Evolutionary conservation across 2,888 invertebrate species (phyloP).

Genomic region (Malacosoma neustria): DNA sequence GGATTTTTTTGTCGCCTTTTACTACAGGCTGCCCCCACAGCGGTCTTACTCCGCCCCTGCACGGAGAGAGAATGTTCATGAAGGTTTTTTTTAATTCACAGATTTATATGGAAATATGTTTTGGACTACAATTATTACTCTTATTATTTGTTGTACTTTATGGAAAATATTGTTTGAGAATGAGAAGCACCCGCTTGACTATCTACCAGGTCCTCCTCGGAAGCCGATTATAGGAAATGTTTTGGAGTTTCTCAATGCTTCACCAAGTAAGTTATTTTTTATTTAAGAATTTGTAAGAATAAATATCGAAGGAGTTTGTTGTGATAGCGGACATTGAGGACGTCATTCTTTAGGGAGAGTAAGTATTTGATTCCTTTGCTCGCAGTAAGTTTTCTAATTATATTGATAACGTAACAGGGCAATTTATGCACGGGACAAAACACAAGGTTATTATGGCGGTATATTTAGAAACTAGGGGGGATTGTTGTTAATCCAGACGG

Average conservation of each 20-base stretch:
- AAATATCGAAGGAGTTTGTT: constrained; percentile 2
- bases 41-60: no score
- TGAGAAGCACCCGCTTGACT: constrained; percentile 6
- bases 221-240: constrained; percentile 9
- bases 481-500: no score
- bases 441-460: neutral
- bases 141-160: neutral
- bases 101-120: neutral
- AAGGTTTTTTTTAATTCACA: neutral
- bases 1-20: no score
- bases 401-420: neutral
- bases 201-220: constrained; percentile 9
- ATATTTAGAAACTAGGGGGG: no score
- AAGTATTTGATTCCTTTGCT: neutral
- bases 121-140: neutral
- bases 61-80: no score
- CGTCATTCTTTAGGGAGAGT: constrained; percentile 8
- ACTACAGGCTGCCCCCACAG: no score
- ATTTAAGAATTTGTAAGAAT: neutral
- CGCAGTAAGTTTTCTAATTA: neutral
- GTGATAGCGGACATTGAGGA: neutral
- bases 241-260: constrained; percentile 3
- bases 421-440: neutral
- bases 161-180: constrained; percentile 4
- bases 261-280: constrained; percentile 2